These are phyloP conservation scores for Agrotis segetum DNA, from an alignment of 2,888 invertebrate species.

Conservation along the genomic window DNA sequence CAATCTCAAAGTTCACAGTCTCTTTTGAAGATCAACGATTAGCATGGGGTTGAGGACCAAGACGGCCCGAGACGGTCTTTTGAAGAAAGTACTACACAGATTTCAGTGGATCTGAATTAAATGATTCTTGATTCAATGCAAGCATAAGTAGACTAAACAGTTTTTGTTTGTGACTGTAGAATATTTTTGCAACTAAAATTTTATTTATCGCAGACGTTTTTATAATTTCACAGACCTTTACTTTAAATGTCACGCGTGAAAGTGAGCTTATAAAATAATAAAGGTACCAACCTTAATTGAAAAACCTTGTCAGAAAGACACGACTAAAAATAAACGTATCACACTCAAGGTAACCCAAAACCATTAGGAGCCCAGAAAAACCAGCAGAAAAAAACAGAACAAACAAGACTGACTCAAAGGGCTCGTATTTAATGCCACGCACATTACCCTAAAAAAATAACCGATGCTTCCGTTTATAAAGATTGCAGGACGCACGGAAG, in stretches of 20 bases:
- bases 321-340: slow-evolving; percentile 23
- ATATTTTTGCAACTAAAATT: no score
- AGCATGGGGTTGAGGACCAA: no score
- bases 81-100: no score
- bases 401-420: slow-evolving; percentile 59
- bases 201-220: no score
- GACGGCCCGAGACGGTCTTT: no score
- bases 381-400: slow-evolving; percentile 42
- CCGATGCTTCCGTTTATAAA: slow-evolving; percentile 67
- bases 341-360: slow-evolving; percentile 33
- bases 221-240: not conserved
- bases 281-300: slow-evolving; percentile 1
- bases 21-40: no score
- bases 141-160: no score
- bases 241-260: not conserved
- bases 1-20: no score
- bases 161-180: no score
- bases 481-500: slow-evolving; percentile 66
- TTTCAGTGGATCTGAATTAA: no score
- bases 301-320: slow-evolving; percentile 20
- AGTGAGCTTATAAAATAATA: not conserved
- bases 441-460: slow-evolving; percentile 66
- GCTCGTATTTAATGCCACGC: slow-evolving; percentile 63
- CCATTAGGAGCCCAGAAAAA: slow-evolving; percentile 40
- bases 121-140: no score